A percentile compares a stretch with the other conserved stretches of the same genome.
Conservation (phyloP, 2,888 invertebrate species). For the Dasypolia templi region DNA sequence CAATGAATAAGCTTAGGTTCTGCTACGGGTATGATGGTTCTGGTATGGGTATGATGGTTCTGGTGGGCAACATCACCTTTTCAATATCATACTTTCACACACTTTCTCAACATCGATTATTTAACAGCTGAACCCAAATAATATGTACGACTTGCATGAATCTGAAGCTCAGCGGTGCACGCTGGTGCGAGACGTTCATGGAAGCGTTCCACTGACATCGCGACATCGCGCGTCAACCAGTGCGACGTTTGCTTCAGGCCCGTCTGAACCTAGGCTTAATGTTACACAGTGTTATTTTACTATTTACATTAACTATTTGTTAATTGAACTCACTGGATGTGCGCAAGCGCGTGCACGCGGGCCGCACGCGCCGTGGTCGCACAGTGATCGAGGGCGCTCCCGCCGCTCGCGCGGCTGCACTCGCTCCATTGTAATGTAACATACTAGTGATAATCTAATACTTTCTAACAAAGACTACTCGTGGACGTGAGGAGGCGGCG, state of each 20-base stretch:
- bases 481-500: slow-evolving; percentile 36
- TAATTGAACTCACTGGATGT: neutral
- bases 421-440: slow-evolving; percentile 24
- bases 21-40: neutral
- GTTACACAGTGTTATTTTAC: neutral
- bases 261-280: slow-evolving; percentile 12
- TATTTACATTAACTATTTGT: slow-evolving; percentile 3
- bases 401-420: neutral
- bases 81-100: neutral
- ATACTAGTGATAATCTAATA: slow-evolving; percentile 48
- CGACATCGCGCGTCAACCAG: no score
- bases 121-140: neutral
- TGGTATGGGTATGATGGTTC: neutral
- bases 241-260: neutral
- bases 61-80: neutral
- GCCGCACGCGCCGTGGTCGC: neutral
- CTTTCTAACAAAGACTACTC: slow-evolving; percentile 44
- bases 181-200: neutral
- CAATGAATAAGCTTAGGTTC: neutral
- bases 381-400: neutral
- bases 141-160: neutral
- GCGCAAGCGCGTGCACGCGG: neutral
- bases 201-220: no score
- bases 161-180: neutral
- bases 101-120: neutral